Base-by-base conservation (phyloP, 1,140 invertebrate species). In the Oncopodura yosiiana region DNA sequence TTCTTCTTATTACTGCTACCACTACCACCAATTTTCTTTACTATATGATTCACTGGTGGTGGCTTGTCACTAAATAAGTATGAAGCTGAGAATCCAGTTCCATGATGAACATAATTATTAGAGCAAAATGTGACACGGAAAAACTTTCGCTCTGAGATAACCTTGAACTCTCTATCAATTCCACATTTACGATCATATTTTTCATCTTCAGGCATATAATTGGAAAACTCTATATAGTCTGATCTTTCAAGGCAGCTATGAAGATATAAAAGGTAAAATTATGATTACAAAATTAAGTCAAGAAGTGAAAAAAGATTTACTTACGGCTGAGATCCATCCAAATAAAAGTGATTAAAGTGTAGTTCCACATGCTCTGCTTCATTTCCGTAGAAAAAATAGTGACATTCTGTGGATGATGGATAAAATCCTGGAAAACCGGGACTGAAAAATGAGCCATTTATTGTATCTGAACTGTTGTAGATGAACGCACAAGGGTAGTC, bases 151-250 rank as follows among this genome's bases (percentile, higher is more conserved):
- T 95, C 92, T 12, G 91, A 95, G 58, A 82, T 80, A 16, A 80
- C 71, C 21, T 42, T 44, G 49, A 63, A 52, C 63, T 81, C 79
- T 66, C 86, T 84, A 63, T 83, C 81, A 59, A 80, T 80, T 9
- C 92, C 92, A 69, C 93, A 97, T 67, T 87, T 83, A 66, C 87
- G 76, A 18, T 78, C 77, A 69, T 86, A 88, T 69, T 89, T 91
- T 63, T 85, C 77, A 73, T 96, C 92, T 37, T 77, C 73, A 51
- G 82, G 80, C 78, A 89, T 81, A 66, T 83, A 94, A 73, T 95
- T 95, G 14, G 88, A 93, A 70, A 96, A 94, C 69, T 94, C 88
- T 29, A 95, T 83, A 69, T 85, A 94, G 70, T 95, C 92, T 66
- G 89, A 94, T n/a, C n/a, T n/a, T n/a, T n/a, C n/a, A n/a, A n/a